Evolutionary conservation across 2,113 vertebrate species (phyloP).

Genomic region (Muntiacus reevesi): DNA sequence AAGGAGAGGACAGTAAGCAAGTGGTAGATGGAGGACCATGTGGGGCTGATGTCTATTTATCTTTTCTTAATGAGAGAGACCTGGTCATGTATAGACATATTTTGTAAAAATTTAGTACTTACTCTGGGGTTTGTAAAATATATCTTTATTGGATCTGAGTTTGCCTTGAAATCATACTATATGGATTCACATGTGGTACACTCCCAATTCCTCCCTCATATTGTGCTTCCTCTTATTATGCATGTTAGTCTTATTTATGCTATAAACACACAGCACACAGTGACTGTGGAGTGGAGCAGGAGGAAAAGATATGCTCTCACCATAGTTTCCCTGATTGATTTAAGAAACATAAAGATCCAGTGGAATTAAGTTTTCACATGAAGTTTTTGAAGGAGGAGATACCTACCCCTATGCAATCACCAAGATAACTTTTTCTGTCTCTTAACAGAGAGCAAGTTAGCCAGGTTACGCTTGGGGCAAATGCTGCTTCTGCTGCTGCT

Average conservation of each 20-base stretch:
- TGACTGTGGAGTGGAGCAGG: background rate
- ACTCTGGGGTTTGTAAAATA: background rate
- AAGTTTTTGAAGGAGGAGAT: background rate
- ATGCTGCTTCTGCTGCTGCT: background rate
- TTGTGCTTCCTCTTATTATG: background rate
- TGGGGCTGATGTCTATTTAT: background rate
- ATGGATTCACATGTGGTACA: background rate
- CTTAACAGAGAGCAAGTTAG: background rate
- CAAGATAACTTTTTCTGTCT: background rate
- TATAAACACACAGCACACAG: background rate
- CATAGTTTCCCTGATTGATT: background rate
- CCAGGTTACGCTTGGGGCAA: background rate
- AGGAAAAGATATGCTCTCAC: background rate
- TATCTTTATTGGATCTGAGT: background rate
- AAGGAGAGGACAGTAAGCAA: background rate
- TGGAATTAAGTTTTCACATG: background rate
- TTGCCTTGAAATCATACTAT: background rate
- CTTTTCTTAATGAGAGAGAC: background rate
- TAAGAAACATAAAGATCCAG: background rate
- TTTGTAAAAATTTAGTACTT: background rate
- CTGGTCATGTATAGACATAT: background rate
- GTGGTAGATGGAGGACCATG: accelerated
- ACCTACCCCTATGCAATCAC: background rate
- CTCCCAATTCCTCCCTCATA: background rate
- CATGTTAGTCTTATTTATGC: background rate